These are phyloP conservation scores for Halisarca cf. caerulea DNA, from an alignment of 37 sponge, comb jelly and placozoan genomes.

Conservation along the genomic window DNA sequence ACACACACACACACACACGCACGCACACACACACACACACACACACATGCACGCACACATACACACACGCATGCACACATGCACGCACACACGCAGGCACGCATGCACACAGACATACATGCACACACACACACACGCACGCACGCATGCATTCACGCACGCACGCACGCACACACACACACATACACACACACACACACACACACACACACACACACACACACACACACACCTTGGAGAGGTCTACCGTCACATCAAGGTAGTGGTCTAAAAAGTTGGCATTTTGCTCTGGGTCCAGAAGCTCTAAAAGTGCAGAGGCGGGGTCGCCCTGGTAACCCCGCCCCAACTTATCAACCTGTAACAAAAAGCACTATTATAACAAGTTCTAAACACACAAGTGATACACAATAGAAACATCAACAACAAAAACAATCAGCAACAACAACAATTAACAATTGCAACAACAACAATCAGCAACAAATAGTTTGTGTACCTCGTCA, in stretches of 20 bases:
- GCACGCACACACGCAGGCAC: neutral
- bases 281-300: slow-evolving; percentile 97
- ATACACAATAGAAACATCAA: neutral
- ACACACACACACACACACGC: no score
- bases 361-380: neutral
- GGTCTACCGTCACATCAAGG: slow-evolving; percentile 94
- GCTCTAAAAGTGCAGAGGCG: slow-evolving; percentile 88
- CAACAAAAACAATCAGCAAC: neutral
- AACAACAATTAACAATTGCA: no score
- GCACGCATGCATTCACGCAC: neutral
- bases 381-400: neutral
- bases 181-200: slow-evolving; percentile 13
- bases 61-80: slow-evolving; percentile 7
- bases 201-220: neutral
- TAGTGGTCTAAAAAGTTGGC: slow-evolving; percentile 93
- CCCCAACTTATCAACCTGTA: slow-evolving; percentile 88
- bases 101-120: no score
- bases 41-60: no score
- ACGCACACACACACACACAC: no score
- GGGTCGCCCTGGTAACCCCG: slow-evolving; percentile 93
- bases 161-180: neutral
- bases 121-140: no score
- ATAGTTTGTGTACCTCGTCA: slow-evolving; percentile 71
- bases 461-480: neutral
- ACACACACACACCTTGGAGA: slow-evolving; percentile 73